These are phyloP conservation scores for Dusona sp. DNA, from an alignment of 2,888 invertebrate genomes.

Conservation along the genomic window DNA sequence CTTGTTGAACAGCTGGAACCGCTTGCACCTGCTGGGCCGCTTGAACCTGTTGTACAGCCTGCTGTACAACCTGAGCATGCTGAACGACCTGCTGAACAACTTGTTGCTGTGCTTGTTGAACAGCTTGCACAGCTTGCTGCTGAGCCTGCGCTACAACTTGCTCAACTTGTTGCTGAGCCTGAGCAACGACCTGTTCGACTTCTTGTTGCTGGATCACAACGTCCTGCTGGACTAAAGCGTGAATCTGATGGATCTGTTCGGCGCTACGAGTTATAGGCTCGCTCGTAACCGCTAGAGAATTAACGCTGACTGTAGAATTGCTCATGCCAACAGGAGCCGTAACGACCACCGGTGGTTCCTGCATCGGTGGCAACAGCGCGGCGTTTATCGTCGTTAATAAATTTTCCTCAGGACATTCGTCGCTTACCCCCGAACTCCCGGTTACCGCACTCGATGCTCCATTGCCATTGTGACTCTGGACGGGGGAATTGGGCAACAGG, in stretches of 20 bases:
- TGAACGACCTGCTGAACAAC: slow-evolving; percentile 83
- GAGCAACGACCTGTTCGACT: slow-evolving; percentile 83
- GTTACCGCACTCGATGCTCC: slow-evolving; percentile 62
- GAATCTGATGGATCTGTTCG: slow-evolving; percentile 79
- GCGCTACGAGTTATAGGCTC: slow-evolving; percentile 70
- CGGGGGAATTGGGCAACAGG: slow-evolving; percentile 74
- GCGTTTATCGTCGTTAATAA: slow-evolving; percentile 81
- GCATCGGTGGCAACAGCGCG: slow-evolving; percentile 79
- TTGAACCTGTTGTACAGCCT: slow-evolving; percentile 83
- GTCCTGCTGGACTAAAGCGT: slow-evolving; percentile 79
- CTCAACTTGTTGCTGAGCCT: slow-evolving; percentile 83
- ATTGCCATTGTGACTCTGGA: slow-evolving; percentile 56
- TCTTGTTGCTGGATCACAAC: slow-evolving; percentile 82
- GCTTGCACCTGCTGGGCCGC: slow-evolving; percentile 82
- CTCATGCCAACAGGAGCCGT: slow-evolving; percentile 71
- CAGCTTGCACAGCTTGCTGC: slow-evolving; percentile 83
- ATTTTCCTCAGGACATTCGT: slow-evolving; percentile 75
- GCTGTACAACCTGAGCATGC: slow-evolving; percentile 83
- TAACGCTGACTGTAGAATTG: slow-evolving; percentile 74
- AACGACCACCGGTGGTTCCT: slow-evolving; percentile 78
- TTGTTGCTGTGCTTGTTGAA: slow-evolving; percentile 83
- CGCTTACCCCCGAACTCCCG: slow-evolving; percentile 72
- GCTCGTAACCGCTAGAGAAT: slow-evolving; percentile 75
- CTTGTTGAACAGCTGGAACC: slow-evolving; percentile 81
- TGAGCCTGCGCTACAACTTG: slow-evolving; percentile 83